A percentile compares a stretch with the other conserved stretches of the same genome.
Conservation (phyloP, 2,797 vertebrate genomes). For the Fistularia commersonii region DNA sequence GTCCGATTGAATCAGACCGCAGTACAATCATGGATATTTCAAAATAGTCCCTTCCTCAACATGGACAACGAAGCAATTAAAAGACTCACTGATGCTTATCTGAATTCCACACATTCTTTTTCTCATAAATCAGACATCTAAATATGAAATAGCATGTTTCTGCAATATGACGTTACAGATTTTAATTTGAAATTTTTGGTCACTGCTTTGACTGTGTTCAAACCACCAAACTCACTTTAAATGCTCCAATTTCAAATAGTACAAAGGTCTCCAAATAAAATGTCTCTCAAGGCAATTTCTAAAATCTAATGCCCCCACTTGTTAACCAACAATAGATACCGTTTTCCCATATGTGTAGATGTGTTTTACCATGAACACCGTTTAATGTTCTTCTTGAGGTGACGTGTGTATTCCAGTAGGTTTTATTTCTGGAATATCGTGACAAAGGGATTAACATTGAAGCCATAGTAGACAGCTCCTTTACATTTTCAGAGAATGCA, state of each 20-base stretch:
- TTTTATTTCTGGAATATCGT: too few species aligned
- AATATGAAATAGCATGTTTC: conserved; percentile 26
- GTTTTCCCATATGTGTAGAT: too few species aligned
- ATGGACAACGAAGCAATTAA: conserved; percentile 5
- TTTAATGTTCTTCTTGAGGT: too few species aligned
- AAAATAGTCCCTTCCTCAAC: conserved; percentile 18
- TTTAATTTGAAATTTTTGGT: conserved; percentile 9
- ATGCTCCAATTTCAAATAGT: too few species aligned
- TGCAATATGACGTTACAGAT: conserved; percentile 23
- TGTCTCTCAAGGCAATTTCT: neutral
- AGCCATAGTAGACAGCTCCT: too few species aligned
- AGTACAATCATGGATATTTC: conserved; percentile 39
- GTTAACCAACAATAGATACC: neutral
- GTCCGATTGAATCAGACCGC: conserved; percentile 38
- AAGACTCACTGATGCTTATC: conserved; percentile 19
- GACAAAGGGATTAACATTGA: too few species aligned
- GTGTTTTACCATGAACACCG: too few species aligned
- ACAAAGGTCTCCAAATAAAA: neutral
- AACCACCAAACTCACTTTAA: too few species aligned
- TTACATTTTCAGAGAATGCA: too few species aligned
- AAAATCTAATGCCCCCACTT: neutral
- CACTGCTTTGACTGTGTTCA: conserved; percentile 3
- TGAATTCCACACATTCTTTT: conserved; percentile 40
- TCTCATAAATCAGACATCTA: conserved; percentile 4
- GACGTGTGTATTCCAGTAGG: too few species aligned